Evolutionary conservation across 2,113 vertebrate species (phyloP).

Genomic region (Isichthys henryi): DNA sequence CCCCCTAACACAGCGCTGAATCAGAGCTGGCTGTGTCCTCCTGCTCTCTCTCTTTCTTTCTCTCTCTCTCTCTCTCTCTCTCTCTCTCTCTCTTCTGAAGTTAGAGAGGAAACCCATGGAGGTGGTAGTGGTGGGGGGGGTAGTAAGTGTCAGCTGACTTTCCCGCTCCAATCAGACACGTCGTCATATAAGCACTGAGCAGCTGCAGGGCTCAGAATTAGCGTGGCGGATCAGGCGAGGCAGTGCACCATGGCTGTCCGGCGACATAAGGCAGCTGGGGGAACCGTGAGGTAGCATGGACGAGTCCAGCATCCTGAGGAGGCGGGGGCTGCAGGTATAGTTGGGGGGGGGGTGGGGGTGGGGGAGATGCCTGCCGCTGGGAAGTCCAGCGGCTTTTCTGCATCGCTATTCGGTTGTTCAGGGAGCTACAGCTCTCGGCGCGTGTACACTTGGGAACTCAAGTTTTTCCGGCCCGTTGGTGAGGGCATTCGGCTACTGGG

Average conservation of each 20-base stretch:
- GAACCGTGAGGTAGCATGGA: slow-evolving; percentile 69
- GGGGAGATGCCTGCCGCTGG: background rate
- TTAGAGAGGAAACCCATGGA: slow-evolving; percentile 63
- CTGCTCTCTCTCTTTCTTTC: background rate
- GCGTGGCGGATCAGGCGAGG: slow-evolving; percentile 54
- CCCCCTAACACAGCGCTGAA: slow-evolving; percentile 12
- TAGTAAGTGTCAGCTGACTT: slow-evolving; percentile 75
- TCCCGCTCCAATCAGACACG: slow-evolving; percentile 79
- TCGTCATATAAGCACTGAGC: slow-evolving; percentile 88
- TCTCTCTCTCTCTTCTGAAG: slow-evolving; percentile 61
- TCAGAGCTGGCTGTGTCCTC: background rate
- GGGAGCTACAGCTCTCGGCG: background rate
- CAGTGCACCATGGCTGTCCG: slow-evolving; percentile 67
- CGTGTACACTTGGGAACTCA: background rate
- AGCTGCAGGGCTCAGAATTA: slow-evolving; percentile 80
- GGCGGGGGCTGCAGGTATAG: slow-evolving; percentile 88
- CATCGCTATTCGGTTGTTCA: background rate
- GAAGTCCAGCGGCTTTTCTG: background rate
- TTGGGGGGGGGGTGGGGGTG: background rate
- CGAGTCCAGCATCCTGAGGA: slow-evolving; percentile 84
- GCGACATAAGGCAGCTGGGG: slow-evolving; percentile 60
- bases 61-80: slow-evolving; percentile 23
- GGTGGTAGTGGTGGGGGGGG: slow-evolving; percentile 26
- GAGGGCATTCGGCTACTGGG: background rate
- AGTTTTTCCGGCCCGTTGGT: background rate